Evolutionary conservation across 1,140 invertebrate species (phyloP).

Genomic region (Drosophila santomea): DNA sequence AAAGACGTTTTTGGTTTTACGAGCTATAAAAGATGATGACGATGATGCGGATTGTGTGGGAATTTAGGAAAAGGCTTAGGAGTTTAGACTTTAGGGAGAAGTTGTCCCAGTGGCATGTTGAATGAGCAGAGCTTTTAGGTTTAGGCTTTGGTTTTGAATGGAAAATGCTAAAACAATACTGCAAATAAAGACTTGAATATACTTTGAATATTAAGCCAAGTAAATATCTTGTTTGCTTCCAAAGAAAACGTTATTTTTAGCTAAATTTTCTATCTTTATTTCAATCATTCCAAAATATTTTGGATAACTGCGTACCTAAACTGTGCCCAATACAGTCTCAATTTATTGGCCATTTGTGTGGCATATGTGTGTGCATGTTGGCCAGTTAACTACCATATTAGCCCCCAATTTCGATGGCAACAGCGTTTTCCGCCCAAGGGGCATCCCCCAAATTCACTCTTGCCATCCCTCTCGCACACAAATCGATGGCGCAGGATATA

Average conservation of each 20-base stretch:
- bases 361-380: conserved; percentile 7
- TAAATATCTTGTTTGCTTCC: too few species aligned
- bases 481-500: conserved; percentile 29
- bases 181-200: background rate
- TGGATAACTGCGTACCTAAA: background rate
- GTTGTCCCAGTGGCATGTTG: conserved; percentile 17
- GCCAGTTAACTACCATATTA: conserved; percentile 19
- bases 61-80: conserved; percentile 22
- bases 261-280: too few species aligned
- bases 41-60: conserved; percentile 19
- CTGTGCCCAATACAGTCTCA: background rate
- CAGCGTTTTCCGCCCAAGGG: conserved; percentile 30
- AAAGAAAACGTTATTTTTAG: too few species aligned
- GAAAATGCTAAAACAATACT: background rate
- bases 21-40: conserved; percentile 18
- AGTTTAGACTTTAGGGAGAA: background rate
- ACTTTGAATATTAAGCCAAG: background rate
- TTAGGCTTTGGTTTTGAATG: background rate
- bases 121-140: background rate
- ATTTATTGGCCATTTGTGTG: background rate
- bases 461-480: conserved; percentile 29
- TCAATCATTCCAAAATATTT: background rate
- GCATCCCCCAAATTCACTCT: conserved; percentile 29
- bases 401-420: conserved; percentile 18
- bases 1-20: conserved; percentile 55